These are phyloP conservation scores for Holothuria scabra DNA, from an alignment of 53 echinoderm and acorn worm genomes.

Conservation along the genomic window DNA sequence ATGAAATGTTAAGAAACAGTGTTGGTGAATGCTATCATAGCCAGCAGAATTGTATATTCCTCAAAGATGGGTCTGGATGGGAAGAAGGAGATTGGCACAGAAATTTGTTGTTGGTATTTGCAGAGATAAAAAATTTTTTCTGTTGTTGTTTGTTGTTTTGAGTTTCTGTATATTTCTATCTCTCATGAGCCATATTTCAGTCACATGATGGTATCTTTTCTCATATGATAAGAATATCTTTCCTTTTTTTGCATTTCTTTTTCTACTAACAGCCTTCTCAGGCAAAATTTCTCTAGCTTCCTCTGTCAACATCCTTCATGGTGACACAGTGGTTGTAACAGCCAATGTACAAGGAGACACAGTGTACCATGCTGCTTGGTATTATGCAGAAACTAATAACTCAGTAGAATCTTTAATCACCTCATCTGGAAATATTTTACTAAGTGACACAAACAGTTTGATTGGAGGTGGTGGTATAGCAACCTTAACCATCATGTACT, in stretches of 20 bases:
- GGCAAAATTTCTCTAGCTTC: not conserved
- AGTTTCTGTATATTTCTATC: too few species aligned
- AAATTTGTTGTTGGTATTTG: too few species aligned
- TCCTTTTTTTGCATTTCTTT: not conserved
- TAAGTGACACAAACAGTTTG: not conserved
- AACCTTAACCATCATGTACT: conserved; percentile 14
- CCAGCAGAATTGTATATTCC: too few species aligned
- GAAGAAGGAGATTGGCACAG: too few species aligned
- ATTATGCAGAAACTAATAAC: conserved; percentile 7
- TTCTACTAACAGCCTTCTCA: conserved; percentile 21
- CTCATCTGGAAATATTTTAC: not conserved
- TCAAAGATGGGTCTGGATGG: too few species aligned
- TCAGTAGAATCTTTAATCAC: not conserved
- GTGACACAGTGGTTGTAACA: conserved; percentile 1
- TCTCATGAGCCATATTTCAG: too few species aligned
- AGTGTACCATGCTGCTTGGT: not conserved
- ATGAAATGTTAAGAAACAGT: too few species aligned
- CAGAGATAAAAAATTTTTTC: too few species aligned
- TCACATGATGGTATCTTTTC: too few species aligned
- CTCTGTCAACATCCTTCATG: not conserved
- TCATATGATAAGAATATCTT: too few species aligned
- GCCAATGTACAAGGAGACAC: conserved; percentile 9
- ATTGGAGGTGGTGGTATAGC: conserved; percentile 13
- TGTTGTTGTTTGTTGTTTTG: too few species aligned
- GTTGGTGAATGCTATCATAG: too few species aligned